Evolutionary conservation across 2,797 vertebrate genomes (phyloP).

Genomic region (Sebastes flavidus): DNA sequence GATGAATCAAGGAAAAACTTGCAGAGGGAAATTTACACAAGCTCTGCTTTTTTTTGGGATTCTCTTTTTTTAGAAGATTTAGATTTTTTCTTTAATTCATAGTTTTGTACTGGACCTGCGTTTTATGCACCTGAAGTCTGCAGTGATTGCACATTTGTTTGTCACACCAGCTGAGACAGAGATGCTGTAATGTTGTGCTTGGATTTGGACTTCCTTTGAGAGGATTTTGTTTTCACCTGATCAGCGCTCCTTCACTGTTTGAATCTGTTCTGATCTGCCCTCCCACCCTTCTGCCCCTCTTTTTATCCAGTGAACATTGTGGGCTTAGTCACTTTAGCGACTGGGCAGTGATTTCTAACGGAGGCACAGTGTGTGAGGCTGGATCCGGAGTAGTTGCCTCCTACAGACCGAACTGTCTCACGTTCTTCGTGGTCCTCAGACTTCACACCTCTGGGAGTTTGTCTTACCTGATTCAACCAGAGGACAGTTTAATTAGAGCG

Average conservation of each 20-base stretch:
- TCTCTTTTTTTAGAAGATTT: background rate
- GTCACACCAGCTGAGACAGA: constrained; percentile 5
- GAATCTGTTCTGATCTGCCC: constrained; percentile 11
- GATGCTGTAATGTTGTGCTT: constrained; percentile 33
- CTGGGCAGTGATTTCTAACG: constrained; percentile 46
- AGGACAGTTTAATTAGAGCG: constrained; percentile 16
- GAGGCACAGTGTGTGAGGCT: constrained; percentile 10
- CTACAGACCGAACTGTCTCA: constrained; percentile 19
- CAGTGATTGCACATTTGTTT: constrained; percentile 34
- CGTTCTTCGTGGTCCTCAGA: background rate
- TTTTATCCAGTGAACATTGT: constrained; percentile 14
- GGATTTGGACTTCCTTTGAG: constrained; percentile 44
- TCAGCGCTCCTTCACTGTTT: constrained; percentile 44
- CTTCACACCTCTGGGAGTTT: constrained; percentile 25
- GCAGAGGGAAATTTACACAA: background rate
- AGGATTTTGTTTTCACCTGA: constrained; percentile 55
- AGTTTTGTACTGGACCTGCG: constrained; percentile 6
- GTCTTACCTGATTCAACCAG: background rate
- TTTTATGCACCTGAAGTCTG: constrained; percentile 22
- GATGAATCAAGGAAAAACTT: constrained; percentile 48
- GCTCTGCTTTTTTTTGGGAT: constrained; percentile 1
- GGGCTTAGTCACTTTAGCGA: constrained; percentile 23
- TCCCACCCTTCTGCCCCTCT: background rate
- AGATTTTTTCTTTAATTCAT: constrained; percentile 1
- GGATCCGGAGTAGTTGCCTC: constrained; percentile 1